A percentile compares a stretch with the other conserved stretches of the same genome.
Conservation (phyloP, 2,113 vertebrate species). For the Spizaetus ornatus region DNA sequence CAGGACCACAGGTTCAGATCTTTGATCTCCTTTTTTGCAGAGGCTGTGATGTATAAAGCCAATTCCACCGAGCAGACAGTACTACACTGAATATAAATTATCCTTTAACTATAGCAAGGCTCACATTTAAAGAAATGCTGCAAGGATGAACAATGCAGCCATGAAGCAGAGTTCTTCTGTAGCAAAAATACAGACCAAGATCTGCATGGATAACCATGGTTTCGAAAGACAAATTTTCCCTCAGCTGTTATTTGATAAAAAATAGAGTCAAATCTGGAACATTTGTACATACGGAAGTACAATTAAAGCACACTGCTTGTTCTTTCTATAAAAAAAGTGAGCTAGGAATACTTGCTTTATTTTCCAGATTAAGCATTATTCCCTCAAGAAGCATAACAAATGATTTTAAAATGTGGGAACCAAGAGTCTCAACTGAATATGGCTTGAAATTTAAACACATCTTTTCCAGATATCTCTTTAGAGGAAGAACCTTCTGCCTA, state of each 20-base stretch:
- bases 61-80: constrained; percentile 68
- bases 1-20: constrained; percentile 64
- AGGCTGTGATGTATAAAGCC: constrained; percentile 71
- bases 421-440: constrained; percentile 27
- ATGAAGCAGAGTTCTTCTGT: constrained; percentile 1
- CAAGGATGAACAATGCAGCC: constrained; percentile 44
- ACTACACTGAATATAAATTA: constrained; percentile 71
- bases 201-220: not conserved
- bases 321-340: not conserved
- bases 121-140: constrained; percentile 47
- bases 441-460: constrained; percentile 50
- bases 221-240: not conserved
- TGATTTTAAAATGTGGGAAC: constrained; percentile 11
- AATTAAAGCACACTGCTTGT: not conserved
- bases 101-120: constrained; percentile 48
- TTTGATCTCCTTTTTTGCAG: constrained; percentile 70
- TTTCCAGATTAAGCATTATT: not conserved
- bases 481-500: constrained; percentile 46
- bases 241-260: not conserved
- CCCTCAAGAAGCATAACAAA: constrained; percentile 18
- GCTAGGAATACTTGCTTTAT: not conserved
- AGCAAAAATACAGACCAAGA: constrained; percentile 22
- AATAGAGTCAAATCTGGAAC: not conserved
- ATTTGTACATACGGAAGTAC: not conserved
- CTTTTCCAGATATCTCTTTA: constrained; percentile 40